Percentiles rank a stretch among this genome's conserved stretches.
Evolutionary conservation across 2,113 vertebrate genomes (phyloP).

Genomic region (Onychostruthus taczanowskii): DNA sequence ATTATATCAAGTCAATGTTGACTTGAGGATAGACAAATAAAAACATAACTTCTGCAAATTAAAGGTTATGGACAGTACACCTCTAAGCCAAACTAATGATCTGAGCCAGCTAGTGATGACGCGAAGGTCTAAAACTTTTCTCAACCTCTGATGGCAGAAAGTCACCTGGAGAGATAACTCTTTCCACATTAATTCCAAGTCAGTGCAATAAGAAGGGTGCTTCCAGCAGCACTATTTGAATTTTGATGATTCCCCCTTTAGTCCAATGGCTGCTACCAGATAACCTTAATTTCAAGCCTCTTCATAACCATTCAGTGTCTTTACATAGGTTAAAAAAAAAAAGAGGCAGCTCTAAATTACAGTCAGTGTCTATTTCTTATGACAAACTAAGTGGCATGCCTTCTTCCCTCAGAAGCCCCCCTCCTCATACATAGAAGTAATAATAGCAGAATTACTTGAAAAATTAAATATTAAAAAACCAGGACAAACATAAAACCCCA

Average conservation of each 20-base stretch:
- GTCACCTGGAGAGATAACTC: neutral
- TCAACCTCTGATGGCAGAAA: neutral
- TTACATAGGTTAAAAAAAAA: neutral
- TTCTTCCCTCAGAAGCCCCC: neutral
- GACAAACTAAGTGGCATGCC: neutral
- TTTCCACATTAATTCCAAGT: neutral
- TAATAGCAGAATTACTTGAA: neutral
- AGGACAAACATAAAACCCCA: neutral
- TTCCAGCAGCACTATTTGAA: neutral
- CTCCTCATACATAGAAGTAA: neutral
- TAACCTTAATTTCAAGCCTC: neutral
- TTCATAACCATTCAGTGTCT: neutral
- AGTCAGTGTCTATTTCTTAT: neutral
- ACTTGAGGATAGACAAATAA: neutral
- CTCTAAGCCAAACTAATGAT: neutral
- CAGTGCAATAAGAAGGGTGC: neutral
- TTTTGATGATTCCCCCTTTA: neutral
- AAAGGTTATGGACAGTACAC: neutral
- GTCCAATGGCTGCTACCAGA: neutral
- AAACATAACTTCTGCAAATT: neutral
- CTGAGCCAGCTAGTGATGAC: neutral
- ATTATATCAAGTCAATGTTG: neutral
- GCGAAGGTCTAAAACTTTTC: neutral
- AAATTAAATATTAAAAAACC: neutral
- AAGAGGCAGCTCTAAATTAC: neutral